These are phyloP conservation scores for Lomographa bimaculata DNA, from an alignment of 2,888 invertebrate species.

Conservation along the genomic window DNA sequence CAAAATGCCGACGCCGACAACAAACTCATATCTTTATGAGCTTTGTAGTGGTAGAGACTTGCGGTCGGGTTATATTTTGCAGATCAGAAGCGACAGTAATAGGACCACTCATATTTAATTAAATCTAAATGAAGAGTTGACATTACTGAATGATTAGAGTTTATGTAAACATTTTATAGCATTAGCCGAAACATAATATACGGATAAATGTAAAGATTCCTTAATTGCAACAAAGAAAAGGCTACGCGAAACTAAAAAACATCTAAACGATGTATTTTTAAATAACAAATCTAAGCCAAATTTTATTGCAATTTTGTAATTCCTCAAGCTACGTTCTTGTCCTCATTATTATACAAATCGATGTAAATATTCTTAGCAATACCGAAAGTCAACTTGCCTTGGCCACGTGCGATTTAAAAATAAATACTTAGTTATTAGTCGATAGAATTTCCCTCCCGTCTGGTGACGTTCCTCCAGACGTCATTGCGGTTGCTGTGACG, in stretches of 20 bases:
- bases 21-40: constrained; percentile 33
- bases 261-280: too few relatives aligned
- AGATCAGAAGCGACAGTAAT: constrained; percentile 25
- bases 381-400: constrained; percentile 28
- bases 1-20: constrained; percentile 23
- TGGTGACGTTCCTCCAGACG: constrained; percentile 38
- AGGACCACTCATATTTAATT: constrained; percentile 12
- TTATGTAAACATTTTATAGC: too few relatives aligned
- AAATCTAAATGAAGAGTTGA: too few relatives aligned
- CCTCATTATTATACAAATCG: too few relatives aligned
- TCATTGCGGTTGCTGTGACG: constrained; percentile 38
- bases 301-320: too few relatives aligned
- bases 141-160: too few relatives aligned
- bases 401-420: constrained; percentile 42
- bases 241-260: too few relatives aligned
- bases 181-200: too few relatives aligned
- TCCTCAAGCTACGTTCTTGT: too few relatives aligned
- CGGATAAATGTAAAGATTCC: too few relatives aligned
- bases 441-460: constrained; percentile 35
- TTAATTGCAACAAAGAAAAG: too few relatives aligned
- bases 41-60: constrained; percentile 26
- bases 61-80: constrained; percentile 31
- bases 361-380: constrained; percentile 34
- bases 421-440: constrained; percentile 35
- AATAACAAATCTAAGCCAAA: too few relatives aligned